Evolutionary conservation across 2,113 vertebrate species (phyloP), one percentile per base, ranked within the genome.

Genomic region (Leptobrachium leishanense): DNA sequence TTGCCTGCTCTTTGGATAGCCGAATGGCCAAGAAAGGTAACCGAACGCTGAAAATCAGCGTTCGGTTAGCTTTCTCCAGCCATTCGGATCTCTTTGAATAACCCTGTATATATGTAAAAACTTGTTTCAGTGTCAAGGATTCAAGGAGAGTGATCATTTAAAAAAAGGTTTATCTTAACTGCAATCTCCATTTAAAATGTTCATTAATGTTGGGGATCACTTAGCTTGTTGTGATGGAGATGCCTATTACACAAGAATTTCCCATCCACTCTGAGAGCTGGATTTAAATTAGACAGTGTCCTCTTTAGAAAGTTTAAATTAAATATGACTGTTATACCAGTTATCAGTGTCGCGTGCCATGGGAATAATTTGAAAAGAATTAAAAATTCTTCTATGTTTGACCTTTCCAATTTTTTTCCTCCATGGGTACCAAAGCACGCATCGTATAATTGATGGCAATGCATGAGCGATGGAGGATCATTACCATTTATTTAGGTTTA

Each of bases 401-500:
- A 80, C 77, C 71, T 80, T 80, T 80, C 20, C 20, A 31, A 31
- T 31, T 31, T 31, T 31, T 31, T 31, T 31, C 20, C 63, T 80
- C 71, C 57, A 63, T 68, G 77, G 77, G 77, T 71, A 80, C 77
- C 70, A 80, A 80, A 80, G 77, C 46, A 63, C 74, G 63, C 44
- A 71, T 40, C 74, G 73, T 80, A 63, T 80, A 80, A 74, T 80
- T 67, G 70, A 80, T 74, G 64, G 77, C 74, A 80, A 73, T 74
- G 59, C 71, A 57, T 74, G 77, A 66, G 39, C 71, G 57, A 67
- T 72, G 57, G 63, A 80, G 71, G 63, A 80, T 79, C 77, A 79
- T 79, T 80, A 80, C 77, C 63, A 80, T 80, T 80, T 74, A 80
- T 74, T 80, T 80, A 74, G 71, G 74, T 80, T 74, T 80, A 80